These are phyloP conservation scores for Sycophaga agraensis DNA, from an alignment of 1,140 invertebrate genomes.

Conservation along the genomic window DNA sequence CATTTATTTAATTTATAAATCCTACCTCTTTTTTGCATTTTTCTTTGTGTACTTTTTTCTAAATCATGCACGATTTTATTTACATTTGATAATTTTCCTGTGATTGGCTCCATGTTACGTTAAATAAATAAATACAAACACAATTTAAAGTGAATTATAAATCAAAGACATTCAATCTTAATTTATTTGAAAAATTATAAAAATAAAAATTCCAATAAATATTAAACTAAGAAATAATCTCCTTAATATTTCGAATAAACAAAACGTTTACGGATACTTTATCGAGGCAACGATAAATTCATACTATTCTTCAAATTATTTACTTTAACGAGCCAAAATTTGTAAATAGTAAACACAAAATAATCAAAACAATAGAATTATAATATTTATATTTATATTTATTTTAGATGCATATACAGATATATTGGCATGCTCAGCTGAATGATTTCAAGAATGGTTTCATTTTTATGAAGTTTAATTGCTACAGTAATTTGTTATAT, in stretches of 20 bases:
- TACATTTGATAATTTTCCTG: not conserved
- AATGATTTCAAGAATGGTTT: no score
- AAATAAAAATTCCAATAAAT: not conserved
- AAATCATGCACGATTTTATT: not conserved
- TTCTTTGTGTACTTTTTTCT: not conserved
- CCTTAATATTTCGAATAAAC: not conserved
- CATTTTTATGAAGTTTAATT: no score
- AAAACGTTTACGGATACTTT: no score
- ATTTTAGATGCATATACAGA: no score
- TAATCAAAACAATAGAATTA: no score
- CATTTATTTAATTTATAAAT: not conserved
- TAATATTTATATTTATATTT: no score
- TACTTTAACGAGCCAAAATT: no score
- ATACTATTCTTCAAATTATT: no score
- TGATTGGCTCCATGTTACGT: not conserved
- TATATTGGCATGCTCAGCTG: no score
- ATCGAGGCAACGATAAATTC: no score
- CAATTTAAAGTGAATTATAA: not conserved
- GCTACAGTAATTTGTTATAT: no score
- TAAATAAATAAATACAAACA: not conserved
- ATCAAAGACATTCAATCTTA: not conserved
- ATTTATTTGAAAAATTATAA: not conserved
- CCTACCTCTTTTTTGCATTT: slow-evolving; percentile 4
- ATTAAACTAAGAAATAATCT: not conserved
- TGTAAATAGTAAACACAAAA: no score